These are phyloP conservation scores for Scolopax mira DNA, from an alignment of 2,113 vertebrate genomes.

Conservation along the genomic window DNA sequence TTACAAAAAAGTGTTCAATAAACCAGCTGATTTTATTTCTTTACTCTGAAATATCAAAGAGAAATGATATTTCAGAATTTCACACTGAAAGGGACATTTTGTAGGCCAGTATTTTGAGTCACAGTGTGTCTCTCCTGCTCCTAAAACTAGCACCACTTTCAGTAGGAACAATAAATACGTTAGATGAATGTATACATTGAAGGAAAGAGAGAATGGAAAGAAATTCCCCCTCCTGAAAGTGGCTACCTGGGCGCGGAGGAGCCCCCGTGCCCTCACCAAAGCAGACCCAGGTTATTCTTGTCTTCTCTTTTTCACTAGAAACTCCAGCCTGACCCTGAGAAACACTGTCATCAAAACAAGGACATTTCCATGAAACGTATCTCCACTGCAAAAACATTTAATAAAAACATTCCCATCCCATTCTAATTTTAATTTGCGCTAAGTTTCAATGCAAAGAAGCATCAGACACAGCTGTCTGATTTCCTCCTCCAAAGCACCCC, in stretches of 20 bases:
- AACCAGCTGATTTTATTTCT: background rate
- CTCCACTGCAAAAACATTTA: background rate
- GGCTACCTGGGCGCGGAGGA: background rate
- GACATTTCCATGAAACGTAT: conserved; percentile 15
- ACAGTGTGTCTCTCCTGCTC: background rate
- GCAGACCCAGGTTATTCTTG: background rate
- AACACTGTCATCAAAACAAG: background rate
- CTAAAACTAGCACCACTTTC: background rate
- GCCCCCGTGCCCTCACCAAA: rapidly evolving
- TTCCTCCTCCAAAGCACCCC: background rate
- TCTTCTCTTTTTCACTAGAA: background rate
- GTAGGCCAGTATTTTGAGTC: background rate
- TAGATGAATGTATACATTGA: background rate
- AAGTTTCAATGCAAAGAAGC: background rate
- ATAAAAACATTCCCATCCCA: conserved; percentile 53
- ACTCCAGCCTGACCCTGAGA: conserved; percentile 40
- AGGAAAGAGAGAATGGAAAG: background rate
- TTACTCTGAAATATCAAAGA: background rate
- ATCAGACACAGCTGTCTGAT: background rate
- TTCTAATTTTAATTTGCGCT: conserved; percentile 39
- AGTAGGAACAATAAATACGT: rapidly evolving
- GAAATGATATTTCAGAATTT: rapidly evolving
- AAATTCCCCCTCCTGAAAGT: rapidly evolving
- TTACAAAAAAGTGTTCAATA: background rate
- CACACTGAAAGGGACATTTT: background rate